phyloP scores from a whole-genome alignment of 1,140 invertebrate genomes.

The Coboldia fuscipes region DNA sequence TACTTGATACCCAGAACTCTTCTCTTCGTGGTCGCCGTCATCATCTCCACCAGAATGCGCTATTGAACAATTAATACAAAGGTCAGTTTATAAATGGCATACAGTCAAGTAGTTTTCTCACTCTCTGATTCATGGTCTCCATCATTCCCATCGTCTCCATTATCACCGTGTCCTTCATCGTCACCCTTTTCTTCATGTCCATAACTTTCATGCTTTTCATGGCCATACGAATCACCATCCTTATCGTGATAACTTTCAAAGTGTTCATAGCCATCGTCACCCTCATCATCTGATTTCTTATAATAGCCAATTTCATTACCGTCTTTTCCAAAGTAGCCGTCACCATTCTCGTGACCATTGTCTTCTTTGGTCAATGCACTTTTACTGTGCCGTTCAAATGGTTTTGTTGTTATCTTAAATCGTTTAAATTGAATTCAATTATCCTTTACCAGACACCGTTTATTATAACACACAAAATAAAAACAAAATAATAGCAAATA shows the following conservation, averaged over 20 bases:
- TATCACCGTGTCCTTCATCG: background rate
- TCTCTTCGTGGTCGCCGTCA: background rate
- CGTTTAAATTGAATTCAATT: no score
- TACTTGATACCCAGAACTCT: background rate
- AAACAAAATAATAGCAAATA: no score
- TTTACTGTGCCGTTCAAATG: no score
- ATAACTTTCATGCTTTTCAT: conserved; percentile 37
- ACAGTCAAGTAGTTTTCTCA: background rate
- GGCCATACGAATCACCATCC: conserved; percentile 42
- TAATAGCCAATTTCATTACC: conserved; percentile 42
- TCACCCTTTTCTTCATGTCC: conserved; percentile 23
- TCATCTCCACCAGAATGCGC: background rate
- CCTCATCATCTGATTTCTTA: conserved; percentile 34
- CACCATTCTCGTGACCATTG: no score
- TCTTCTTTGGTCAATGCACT: no score
- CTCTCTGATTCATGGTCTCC: background rate
- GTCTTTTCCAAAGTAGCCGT: no score
- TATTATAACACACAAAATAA: no score
- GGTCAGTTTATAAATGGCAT: no score
- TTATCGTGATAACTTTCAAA: conserved; percentile 49
- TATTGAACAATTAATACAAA: no score
- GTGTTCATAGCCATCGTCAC: conserved; percentile 43
- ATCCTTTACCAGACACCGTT: no score
- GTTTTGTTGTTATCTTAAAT: no score
- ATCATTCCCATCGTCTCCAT: background rate